Evolutionary conservation across 2,888 invertebrate species (phyloP).

Genomic region (Abrostola tripartita): DNA sequence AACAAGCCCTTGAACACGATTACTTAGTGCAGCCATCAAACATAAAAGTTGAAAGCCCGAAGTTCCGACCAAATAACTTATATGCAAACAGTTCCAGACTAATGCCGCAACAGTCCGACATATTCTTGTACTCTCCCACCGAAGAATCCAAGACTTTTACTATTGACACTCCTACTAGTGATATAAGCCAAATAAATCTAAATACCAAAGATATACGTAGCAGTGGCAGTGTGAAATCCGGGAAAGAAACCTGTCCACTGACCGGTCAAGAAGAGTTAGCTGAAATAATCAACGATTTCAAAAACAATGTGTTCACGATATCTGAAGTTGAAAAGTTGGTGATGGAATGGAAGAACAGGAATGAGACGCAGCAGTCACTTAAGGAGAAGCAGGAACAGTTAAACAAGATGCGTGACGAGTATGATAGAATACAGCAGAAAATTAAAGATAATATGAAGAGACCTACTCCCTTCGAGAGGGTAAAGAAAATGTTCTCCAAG

Average conservation of each 20-base stretch:
- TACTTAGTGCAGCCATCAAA: slow-evolving; percentile 90
- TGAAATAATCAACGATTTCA: slow-evolving; percentile 96
- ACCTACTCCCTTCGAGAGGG: slow-evolving; percentile 93
- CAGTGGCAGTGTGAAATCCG: slow-evolving; percentile 81
- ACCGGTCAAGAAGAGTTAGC: slow-evolving; percentile 93
- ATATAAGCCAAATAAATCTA: slow-evolving; percentile 84
- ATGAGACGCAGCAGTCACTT: slow-evolving; percentile 95
- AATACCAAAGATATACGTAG: slow-evolving; percentile 79
- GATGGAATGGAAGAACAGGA: slow-evolving; percentile 95
- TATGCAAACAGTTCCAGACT: slow-evolving; percentile 84
- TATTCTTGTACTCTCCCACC: slow-evolving; percentile 85
- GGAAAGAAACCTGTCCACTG: slow-evolving; percentile 77
- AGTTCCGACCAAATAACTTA: slow-evolving; percentile 83
- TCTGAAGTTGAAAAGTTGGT: slow-evolving; percentile 95
- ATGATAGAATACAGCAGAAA: slow-evolving; percentile 93
- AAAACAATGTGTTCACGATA: slow-evolving; percentile 95
- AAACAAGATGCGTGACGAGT: slow-evolving; percentile 93
- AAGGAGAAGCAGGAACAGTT: slow-evolving; percentile 95
- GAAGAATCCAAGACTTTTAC: slow-evolving; percentile 83
- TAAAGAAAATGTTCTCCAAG: slow-evolving; percentile 92
- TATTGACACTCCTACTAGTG: slow-evolving; percentile 85
- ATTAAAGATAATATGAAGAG: slow-evolving; percentile 93
- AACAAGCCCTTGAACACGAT: slow-evolving; percentile 87
- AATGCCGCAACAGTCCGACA: slow-evolving; percentile 79
- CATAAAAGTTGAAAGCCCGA: slow-evolving; percentile 87